Evolutionary conservation across 2,888 invertebrate species (phyloP), one percentile per base, ranked within the genome.

Genomic region (Rhyacophila evoluta): DNA sequence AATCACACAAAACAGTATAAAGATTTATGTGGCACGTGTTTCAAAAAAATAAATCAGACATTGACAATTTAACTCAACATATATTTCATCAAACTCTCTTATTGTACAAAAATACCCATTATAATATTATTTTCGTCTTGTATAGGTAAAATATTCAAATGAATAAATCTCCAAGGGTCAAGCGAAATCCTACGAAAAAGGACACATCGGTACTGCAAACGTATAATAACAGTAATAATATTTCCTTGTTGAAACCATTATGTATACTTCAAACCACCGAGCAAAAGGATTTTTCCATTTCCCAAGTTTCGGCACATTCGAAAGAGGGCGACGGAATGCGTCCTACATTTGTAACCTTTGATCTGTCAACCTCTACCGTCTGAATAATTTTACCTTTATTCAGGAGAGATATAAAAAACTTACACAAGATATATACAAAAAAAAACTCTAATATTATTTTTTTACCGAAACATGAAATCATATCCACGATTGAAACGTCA

Each of bases 281-380:
- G 55, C 25, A 19, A 55, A 15, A 55, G 8, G 25, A 55, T 55
- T 55, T 55, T 41, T 41, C 41, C 41, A 15, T 41, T 41, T 55
- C 55, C 55, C 55, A 55, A 19, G 19, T 55, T 55, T 55, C 55
- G 25, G 19, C 10, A 55, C 15, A 55, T 55, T 25, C 55, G 19
- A 55, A 55, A 19, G 5, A 55, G 55, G 25, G 55, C 19, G 55
- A 19, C 15, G 55, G 55, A 55, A 55, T 55, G 55, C 55, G 55
- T 55, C 55, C 55, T 10, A 55, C 55, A 19, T 55, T 55, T 55
- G 55, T 1, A 55, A 55, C 41, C 74, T 74, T 74, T 74, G 74
- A 74, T 74, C 55, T 74, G 41, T 74, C 74, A 74, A 74, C 74
- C 74, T 74, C 28, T 29, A 12, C 25, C 55, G 55, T 15, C 12